phyloP scores from a whole-genome alignment of 2,888 invertebrate species.

The Eupelmus urozonus region DNA sequence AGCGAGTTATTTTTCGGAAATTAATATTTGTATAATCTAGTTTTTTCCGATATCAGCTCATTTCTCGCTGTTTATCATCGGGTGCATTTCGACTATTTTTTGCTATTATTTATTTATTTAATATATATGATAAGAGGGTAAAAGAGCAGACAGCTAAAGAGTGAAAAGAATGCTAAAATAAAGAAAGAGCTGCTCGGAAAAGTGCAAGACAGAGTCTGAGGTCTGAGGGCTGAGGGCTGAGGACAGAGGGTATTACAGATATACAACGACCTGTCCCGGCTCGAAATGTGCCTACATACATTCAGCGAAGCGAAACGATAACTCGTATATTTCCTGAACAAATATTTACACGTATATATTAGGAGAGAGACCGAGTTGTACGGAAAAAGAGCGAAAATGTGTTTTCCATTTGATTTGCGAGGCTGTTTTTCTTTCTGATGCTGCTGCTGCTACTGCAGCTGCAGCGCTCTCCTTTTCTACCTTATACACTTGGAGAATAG shows the following conservation, averaged over 20 bases:
- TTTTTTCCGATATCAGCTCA: no score
- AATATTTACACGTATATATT: slow-evolving; percentile 71
- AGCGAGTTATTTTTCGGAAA: no score
- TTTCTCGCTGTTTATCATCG: no score
- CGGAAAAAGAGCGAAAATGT: slow-evolving; percentile 69
- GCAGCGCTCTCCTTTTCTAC: background rate
- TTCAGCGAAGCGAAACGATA: slow-evolving; percentile 57
- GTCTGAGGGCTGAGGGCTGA: slow-evolving; percentile 9
- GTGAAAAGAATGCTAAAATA: background rate
- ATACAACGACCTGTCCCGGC: slow-evolving; percentile 12
- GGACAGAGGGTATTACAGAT: background rate
- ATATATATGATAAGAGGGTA: background rate
- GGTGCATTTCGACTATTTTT: no score
- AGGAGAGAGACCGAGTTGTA: slow-evolving; percentile 10
- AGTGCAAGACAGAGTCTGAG: background rate
- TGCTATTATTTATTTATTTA: slow-evolving; percentile 20
- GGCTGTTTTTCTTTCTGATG: slow-evolving; percentile 68
- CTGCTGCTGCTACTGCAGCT: no score
- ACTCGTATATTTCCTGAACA: slow-evolving; percentile 72
- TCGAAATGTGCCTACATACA: slow-evolving; percentile 54
- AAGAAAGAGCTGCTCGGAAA: background rate
- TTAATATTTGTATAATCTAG: no score
- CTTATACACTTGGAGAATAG: no score
- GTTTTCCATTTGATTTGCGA: slow-evolving; percentile 72
- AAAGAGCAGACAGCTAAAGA: background rate